These are phyloP conservation scores for Melieria crassipennis DNA, from an alignment of 2,888 invertebrate genomes.

Conservation along the genomic window DNA sequence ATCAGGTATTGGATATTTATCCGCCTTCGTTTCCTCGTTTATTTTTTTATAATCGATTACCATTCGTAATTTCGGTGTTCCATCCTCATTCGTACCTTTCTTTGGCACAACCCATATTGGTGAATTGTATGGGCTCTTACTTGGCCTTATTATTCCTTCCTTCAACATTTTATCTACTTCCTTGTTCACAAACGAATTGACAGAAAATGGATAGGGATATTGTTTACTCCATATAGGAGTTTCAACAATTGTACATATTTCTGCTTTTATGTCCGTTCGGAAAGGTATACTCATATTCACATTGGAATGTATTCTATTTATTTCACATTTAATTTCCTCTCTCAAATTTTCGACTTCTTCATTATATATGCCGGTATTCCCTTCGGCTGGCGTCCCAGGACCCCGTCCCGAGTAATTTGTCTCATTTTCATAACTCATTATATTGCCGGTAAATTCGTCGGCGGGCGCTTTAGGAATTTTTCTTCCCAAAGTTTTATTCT, in stretches of 20 bases:
- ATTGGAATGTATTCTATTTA: not conserved
- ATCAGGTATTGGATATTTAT: conserved; percentile 2
- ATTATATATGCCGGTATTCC: too few relatives aligned
- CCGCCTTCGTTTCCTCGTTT: conserved; percentile 3
- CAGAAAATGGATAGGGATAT: not conserved
- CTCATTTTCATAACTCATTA: not conserved
- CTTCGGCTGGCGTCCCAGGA: not conserved
- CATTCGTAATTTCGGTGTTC: conserved; percentile 5
- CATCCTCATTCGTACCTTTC: conserved; percentile 17
- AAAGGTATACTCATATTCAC: not conserved
- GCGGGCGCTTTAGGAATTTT: too few relatives aligned
- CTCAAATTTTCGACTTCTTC: too few relatives aligned
- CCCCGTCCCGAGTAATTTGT: not conserved
- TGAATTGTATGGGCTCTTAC: too few relatives aligned
- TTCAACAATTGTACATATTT: not conserved
- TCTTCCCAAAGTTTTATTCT: too few relatives aligned
- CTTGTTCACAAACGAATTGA: not conserved
- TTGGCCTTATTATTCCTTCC: conserved; percentile 7
- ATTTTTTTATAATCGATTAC: conserved; percentile 16
- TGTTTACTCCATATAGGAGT: too few relatives aligned
- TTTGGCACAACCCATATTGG: conserved; percentile 4
- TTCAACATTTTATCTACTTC: conserved; percentile 1
- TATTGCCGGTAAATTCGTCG: not conserved
- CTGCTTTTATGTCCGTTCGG: not conserved
- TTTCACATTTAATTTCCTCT: too few relatives aligned